Evolutionary conservation across 2,888 invertebrate species (phyloP), one percentile per base, ranked within the genome.

Genomic region (Strigamia maritima): DNA sequence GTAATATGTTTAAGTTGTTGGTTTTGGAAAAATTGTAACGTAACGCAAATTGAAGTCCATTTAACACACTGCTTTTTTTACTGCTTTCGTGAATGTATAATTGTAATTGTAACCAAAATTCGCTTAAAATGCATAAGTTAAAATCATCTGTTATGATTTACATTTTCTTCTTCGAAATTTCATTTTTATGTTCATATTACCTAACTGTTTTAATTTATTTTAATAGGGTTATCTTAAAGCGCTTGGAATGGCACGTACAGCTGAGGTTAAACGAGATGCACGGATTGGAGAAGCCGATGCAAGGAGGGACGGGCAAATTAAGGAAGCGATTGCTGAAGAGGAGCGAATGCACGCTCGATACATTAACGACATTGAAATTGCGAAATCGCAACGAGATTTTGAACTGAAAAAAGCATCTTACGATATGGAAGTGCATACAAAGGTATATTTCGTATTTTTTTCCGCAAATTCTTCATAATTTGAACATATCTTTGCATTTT

Each of bases 241-340:
- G 79, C 89, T 98, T 84, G 98, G 96, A 81, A 94, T 94, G 94
- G 95, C 95, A 1, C 90, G 96, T 82, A 97, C 96, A 0, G 96
- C 96, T 0, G 95, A 97, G 85, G 97, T 97, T 14, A 96, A 97
- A 85, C 89, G 97, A 77, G 98, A 98, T 86, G 98, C 98, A 0
- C 90, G 97, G 80, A 98, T 98, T 82, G 98, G 98, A 14, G 98
- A 98, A 86, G 98, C 98, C 0, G 97, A 98, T 85, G 98, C 98
- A 0, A 91, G 93, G 79, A 91, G 93, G 79, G 97, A 98, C 85
- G 94, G 97, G 0, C 91, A 91, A 84, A 95, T 96, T 83, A 94
- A 94, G 87, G 97, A 97, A 87, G 97, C 97, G 0, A 92, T 96
- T 85, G 98, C 98, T 0, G 97, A 98, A 86, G 97, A 98, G 86